Conservation (phyloP, 2,888 invertebrate species). For the Muschampia plurimacula region DNA sequence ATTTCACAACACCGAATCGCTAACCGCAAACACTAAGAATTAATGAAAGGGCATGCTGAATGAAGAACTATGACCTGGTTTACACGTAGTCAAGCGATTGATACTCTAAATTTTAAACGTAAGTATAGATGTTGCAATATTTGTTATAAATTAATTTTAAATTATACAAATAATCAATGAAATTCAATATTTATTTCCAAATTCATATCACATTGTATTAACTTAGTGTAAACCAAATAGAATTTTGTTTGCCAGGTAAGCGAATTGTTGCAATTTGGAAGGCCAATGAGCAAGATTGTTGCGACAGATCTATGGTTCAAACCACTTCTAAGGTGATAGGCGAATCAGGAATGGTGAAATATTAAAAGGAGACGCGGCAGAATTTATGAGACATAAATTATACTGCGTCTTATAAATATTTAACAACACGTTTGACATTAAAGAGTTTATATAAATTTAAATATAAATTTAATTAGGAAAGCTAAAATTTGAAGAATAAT, state of each 20-base stretch:
- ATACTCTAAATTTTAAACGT: not conserved
- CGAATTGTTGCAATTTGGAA: slow-evolving; percentile 59
- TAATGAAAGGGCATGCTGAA: slow-evolving; percentile 66
- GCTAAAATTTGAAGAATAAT: not conserved
- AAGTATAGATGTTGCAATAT: not conserved
- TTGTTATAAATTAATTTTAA: not conserved
- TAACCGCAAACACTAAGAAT: slow-evolving; percentile 63
- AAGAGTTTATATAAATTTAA: not conserved
- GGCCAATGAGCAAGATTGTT: slow-evolving; percentile 66
- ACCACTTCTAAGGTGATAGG: slow-evolving; percentile 66
- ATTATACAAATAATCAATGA: not conserved
- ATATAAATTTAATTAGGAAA: not conserved
- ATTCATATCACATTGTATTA: slow-evolving; percentile 1
- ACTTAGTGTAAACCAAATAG: slow-evolving; percentile 38
- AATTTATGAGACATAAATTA: slow-evolving; percentile 53
- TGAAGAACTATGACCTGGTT: slow-evolving; percentile 42
- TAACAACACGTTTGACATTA: slow-evolving; percentile 38
- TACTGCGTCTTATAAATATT: slow-evolving; percentile 45
- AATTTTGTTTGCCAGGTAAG: slow-evolving; percentile 57
- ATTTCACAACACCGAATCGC: slow-evolving; percentile 70
- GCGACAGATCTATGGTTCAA: slow-evolving; percentile 50
- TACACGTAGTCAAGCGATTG: slow-evolving; percentile 1
- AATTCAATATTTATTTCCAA: not conserved
- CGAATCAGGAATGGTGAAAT: slow-evolving; percentile 66
- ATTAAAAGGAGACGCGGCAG: slow-evolving; percentile 47